Evolutionary conservation across 2,113 vertebrate species (phyloP).

Genomic region (human (Homo sapiens)): DNA sequence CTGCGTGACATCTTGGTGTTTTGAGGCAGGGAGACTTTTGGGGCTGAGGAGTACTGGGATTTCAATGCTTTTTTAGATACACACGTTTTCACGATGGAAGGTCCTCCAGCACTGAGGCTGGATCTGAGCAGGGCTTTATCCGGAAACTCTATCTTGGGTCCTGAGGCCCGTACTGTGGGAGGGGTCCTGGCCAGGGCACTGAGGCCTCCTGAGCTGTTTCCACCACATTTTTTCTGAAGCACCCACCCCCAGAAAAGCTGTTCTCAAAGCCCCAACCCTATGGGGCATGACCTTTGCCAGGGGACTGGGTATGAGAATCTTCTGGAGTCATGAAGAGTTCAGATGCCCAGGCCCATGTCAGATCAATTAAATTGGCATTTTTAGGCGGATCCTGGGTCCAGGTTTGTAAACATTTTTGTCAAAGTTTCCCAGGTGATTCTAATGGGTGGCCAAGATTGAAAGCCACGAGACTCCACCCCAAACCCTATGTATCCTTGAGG

Average conservation of each 20-base stretch:
- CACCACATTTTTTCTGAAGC: neutral
- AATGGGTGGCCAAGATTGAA: neutral
- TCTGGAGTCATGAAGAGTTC: neutral
- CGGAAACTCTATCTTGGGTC: neutral
- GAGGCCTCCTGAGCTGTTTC: neutral
- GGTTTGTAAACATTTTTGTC: neutral
- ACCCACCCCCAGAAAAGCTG: rapidly evolving
- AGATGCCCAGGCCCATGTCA: neutral
- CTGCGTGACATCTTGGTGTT: neutral
- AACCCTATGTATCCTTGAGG: too few species aligned
- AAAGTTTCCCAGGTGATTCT: neutral
- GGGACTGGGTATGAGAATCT: neutral
- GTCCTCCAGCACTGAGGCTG: neutral
- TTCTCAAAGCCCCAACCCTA: neutral
- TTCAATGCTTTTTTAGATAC: neutral
- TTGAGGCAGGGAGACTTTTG: neutral
- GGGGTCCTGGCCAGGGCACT: neutral
- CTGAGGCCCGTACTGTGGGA: too few species aligned
- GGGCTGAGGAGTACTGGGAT: neutral
- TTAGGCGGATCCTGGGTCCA: neutral
- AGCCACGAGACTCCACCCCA: too few species aligned
- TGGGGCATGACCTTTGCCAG: too few species aligned
- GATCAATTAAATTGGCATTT: neutral
- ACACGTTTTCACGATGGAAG: neutral
- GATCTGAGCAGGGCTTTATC: neutral